Evolutionary conservation across 2,797 vertebrate genomes (phyloP).

Genomic region (Lacerta viridis): DNA sequence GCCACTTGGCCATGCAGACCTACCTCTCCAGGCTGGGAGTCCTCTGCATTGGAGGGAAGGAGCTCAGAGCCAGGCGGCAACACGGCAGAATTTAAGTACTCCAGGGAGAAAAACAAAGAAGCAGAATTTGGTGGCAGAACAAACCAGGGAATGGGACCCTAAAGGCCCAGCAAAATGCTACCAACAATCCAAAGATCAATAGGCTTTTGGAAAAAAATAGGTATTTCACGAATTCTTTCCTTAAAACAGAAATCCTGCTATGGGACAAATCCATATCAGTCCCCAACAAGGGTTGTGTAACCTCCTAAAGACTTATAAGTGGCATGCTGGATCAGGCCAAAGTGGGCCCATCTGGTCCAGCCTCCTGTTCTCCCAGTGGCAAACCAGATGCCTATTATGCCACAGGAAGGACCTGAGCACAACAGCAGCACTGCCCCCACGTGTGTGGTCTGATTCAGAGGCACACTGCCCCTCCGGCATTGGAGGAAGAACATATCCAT

Average conservation of each 20-base stretch:
- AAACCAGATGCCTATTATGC: too few species aligned
- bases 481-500: too few species aligned
- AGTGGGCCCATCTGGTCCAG: too few species aligned
- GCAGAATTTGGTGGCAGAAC: not conserved
- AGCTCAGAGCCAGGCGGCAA: conserved; percentile 85
- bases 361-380: not conserved
- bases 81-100: conserved; percentile 86
- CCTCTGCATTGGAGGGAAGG: conserved; percentile 77
- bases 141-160: not conserved
- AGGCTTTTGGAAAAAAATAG: not conserved
- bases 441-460: too few species aligned
- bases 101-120: not conserved
- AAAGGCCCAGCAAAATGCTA: not conserved
- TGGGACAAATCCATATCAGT: not conserved
- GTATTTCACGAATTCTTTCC: too few species aligned
- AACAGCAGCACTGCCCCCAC: too few species aligned
- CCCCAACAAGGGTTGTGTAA: not conserved
- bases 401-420: too few species aligned
- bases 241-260: not conserved
- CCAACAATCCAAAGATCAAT: not conserved
- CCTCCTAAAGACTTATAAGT: too few species aligned
- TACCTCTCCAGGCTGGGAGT: conserved; percentile 91
- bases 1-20: conserved; percentile 47
- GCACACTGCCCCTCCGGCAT: too few species aligned
- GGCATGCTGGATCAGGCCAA: too few species aligned